Conservation (phyloP, 2,113 vertebrate genomes). For the Psittacus erithacus region DNA sequence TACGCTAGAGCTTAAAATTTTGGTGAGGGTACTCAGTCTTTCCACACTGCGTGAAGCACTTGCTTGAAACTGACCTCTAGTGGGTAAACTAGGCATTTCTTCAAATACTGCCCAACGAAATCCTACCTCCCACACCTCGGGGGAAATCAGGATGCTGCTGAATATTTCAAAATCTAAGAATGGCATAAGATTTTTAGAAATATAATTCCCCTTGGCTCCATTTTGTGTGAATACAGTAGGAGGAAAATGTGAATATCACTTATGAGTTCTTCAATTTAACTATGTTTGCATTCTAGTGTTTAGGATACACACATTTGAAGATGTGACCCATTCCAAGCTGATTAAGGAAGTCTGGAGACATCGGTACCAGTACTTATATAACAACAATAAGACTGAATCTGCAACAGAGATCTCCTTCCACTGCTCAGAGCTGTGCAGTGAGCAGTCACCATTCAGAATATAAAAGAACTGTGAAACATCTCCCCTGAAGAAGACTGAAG, state of each 20-base stretch:
- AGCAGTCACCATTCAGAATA: not conserved
- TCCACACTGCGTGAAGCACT: not conserved
- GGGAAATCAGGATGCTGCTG: not conserved
- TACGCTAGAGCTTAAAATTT: not conserved
- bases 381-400: not conserved
- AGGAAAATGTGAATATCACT: not conserved
- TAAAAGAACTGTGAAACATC: not conserved
- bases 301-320: not conserved
- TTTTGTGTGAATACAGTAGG: not conserved
- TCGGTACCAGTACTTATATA: not conserved
- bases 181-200: not conserved
- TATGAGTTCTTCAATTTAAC: not conserved
- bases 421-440: rapidly evolving
- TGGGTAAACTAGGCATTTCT: not conserved
- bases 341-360: not conserved
- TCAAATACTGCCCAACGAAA: rapidly evolving
- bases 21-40: not conserved
- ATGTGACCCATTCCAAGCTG: not conserved
- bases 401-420: not conserved
- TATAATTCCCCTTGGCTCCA: not conserved
- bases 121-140: rapidly evolving
- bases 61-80: not conserved
- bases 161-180: not conserved
- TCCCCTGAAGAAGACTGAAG: not conserved
- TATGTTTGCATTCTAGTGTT: not conserved